A percentile compares a stretch with the other conserved stretches of the same genome.
Conservation (phyloP, 2,888 invertebrate genomes). For the Brachylomia viminalis region DNA sequence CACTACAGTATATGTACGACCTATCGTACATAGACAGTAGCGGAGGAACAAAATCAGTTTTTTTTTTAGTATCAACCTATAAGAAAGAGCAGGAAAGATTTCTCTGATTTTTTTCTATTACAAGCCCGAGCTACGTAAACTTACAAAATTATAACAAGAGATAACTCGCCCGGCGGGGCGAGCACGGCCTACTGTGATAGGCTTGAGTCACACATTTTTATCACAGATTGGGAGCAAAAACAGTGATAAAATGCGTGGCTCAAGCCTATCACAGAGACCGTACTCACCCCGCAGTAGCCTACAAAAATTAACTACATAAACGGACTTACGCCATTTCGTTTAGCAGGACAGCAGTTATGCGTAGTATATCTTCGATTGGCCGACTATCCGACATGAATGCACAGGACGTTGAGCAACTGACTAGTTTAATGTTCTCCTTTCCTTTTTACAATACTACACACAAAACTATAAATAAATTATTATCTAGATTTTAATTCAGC, state of each 20-base stretch:
- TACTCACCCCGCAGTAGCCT: no score
- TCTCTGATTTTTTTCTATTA: neutral
- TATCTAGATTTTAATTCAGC: neutral
- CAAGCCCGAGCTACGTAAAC: neutral
- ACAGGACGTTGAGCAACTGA: constrained; percentile 34
- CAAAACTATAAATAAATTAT: constrained; percentile 17
- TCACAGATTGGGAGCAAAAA: no score
- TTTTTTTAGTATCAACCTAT: no score
- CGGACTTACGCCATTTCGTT: neutral
- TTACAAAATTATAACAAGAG: neutral
- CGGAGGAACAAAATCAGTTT: no score
- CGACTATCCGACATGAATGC: constrained; percentile 14
- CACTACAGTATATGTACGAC: no score
- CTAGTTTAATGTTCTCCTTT: constrained; percentile 38
- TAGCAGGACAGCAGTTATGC: neutral
- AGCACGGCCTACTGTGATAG: no score
- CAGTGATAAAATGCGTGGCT: no score
- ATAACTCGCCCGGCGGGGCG: neutral
- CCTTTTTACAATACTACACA: constrained; percentile 26
- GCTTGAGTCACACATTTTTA: no score
- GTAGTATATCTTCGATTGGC: constrained; percentile 20
- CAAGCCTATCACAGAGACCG: no score
- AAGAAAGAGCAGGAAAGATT: neutral
- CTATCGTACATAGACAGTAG: no score
- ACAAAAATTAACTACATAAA: neutral